phyloP scores from a whole-genome alignment of 2,888 invertebrate genomes.

The Panopea generosa region DNA sequence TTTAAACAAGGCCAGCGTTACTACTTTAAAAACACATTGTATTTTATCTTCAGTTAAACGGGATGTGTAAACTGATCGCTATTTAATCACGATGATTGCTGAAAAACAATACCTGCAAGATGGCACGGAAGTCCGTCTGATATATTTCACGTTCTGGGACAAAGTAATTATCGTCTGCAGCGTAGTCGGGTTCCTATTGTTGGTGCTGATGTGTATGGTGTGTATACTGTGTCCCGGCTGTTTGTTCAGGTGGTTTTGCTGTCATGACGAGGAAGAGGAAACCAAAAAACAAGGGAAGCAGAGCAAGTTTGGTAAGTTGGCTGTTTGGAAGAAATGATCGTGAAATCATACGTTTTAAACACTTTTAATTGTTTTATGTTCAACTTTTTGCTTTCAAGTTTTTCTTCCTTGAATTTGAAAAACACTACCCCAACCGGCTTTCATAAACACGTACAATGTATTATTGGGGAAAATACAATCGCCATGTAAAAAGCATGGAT shows the following conservation, averaged over 20 bases:
- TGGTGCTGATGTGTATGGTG: conserved; percentile 64
- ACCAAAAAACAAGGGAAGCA: conserved; percentile 16
- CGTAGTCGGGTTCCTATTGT: conserved; percentile 62
- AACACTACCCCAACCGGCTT: too few relatives aligned
- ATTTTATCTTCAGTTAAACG: too few relatives aligned
- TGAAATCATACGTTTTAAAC: not conserved
- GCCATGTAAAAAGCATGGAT: too few relatives aligned
- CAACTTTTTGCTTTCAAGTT: too few relatives aligned
- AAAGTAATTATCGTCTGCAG: conserved; percentile 69
- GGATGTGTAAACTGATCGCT: too few relatives aligned
- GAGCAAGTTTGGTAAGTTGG: conserved; percentile 25
- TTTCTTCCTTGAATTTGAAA: too few relatives aligned
- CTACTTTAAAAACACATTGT: too few relatives aligned
- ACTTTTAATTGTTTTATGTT: not conserved
- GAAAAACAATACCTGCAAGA: conserved; percentile 15
- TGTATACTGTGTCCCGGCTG: conserved; percentile 70
- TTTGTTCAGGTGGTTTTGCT: conserved; percentile 66
- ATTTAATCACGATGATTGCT: not conserved
- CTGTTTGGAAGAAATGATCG: too few relatives aligned
- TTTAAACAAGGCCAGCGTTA: too few relatives aligned
- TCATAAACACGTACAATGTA: too few relatives aligned
- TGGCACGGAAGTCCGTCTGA: conserved; percentile 29
- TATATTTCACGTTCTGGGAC: conserved; percentile 68
- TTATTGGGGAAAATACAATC: too few relatives aligned
- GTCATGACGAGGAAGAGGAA: conserved; percentile 23